phyloP scores from a whole-genome alignment of 2,113 vertebrate genomes.

The Nettapus auritus region DNA sequence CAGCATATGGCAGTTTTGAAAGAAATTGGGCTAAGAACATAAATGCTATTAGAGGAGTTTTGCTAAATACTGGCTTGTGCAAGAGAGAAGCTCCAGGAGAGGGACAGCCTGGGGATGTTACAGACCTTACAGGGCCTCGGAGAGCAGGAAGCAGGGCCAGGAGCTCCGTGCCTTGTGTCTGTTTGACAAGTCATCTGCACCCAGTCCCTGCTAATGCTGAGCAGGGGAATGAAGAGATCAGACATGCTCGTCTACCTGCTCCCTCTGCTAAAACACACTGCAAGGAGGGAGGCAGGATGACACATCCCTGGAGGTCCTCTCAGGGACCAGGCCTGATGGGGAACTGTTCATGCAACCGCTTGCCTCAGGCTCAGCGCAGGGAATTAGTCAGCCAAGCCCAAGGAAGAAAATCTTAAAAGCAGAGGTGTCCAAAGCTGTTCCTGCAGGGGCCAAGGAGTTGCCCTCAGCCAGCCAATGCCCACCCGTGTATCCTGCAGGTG shows the following conservation, averaged over 20 bases:
- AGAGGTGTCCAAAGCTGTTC: neutral
- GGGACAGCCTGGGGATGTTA: neutral
- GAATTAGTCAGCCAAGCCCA: neutral
- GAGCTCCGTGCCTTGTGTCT: neutral
- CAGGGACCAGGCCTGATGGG: neutral
- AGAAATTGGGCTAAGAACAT: constrained; percentile 51
- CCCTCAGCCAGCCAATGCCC: neutral
- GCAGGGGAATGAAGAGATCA: neutral
- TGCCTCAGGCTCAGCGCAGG: neutral
- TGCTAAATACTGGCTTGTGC: neutral
- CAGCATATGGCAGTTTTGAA: constrained; percentile 38
- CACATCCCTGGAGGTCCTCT: neutral
- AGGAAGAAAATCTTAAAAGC: neutral
- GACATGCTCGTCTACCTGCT: neutral
- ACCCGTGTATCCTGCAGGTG: fast-evolving
- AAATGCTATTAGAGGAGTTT: constrained; percentile 32
- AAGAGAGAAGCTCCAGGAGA: neutral
- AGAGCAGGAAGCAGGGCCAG: neutral
- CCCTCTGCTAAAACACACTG: neutral
- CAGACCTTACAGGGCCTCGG: neutral
- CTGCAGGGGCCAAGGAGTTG: neutral
- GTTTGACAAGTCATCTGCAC: neutral
- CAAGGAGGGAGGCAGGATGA: neutral
- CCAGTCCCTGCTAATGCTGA: neutral
- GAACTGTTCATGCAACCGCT: neutral